A percentile compares a stretch with the other conserved stretches of the same genome.
These are phyloP conservation scores for Sarotherodon lohbergeri DNA, from an alignment of 2,113 vertebrate species.

Conservation along the genomic window DNA sequence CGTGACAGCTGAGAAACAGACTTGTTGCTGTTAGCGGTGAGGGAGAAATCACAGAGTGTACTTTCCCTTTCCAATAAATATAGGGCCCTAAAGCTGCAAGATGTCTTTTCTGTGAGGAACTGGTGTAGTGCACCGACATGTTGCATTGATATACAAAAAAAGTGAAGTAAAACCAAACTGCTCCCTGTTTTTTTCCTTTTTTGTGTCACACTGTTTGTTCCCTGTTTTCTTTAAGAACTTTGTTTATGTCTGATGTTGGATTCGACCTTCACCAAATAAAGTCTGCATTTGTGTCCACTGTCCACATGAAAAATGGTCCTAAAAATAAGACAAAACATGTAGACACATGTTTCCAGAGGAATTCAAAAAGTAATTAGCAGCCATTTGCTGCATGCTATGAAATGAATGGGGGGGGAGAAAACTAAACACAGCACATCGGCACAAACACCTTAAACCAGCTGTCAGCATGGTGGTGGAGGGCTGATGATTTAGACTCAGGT, in stretches of 20 bases:
- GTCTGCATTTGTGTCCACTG: neutral
- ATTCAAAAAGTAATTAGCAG: neutral
- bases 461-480: neutral
- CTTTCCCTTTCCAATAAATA: neutral
- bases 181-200: neutral
- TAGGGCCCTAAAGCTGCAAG: neutral
- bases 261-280: neutral
- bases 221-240: neutral
- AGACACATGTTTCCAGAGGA: neutral
- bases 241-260: neutral
- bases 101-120: neutral
- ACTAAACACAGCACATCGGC: neutral
- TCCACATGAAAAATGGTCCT: fast-evolving
- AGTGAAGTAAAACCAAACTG: neutral
- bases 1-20: neutral
- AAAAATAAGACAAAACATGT: neutral
- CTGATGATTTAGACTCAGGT: neutral
- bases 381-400: fast-evolving
- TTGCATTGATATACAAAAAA: neutral
- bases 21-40: neutral
- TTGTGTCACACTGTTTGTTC: neutral
- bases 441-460: neutral
- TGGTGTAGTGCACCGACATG: neutral
- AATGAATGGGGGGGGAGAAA: neutral
- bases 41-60: neutral